Evolutionary conservation across 1,140 invertebrate genomes (phyloP), one percentile per base, ranked within the genome.

Genomic region (Anastrepha ludens): DNA sequence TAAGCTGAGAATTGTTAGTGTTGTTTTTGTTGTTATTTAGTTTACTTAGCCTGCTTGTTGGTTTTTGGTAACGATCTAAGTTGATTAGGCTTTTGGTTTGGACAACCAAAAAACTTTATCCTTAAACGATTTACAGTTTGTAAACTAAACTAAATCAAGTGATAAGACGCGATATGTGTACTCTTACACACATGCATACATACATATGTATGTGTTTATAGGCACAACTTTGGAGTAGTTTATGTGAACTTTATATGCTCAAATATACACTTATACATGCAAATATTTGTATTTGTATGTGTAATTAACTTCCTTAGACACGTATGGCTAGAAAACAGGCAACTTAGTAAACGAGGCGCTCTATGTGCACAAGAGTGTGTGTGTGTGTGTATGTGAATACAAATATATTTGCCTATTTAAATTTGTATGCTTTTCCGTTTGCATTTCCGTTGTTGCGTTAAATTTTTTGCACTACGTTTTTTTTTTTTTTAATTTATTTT

Each of bases 91-190:
- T 20, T 81, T 81, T 50, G 74, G 74, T 81, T 81, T 81, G 74
- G 47, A 81, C 74, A 55, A 55, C 17, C 44, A 15, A 81, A 81
- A 81, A 81, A 81, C 74, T 81, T 81, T 81, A 81, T 81, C 74
- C 74, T 81, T 81, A 81, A 81, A 81, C 74, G 74, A 81, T 81
- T 81, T 81, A 81, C 74, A 81, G 74, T 81, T 81, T 81, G 74
- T 81, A 55, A 81, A 81, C 58, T 81, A 81, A 81, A 81, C 74
- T 58, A 81, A 81, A 81, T 81, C 44, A 81, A 81, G 74, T 81
- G 74, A 44, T 55, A 81, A 81, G 47, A 81, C 47, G n/a, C 13
- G 41, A n/a, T 15, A n/a, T 15, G 13, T 62, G 13, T 62, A 4
- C n/a, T 5, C 60, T 11, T n/a, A 62, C 60, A 62, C 17, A 62